A percentile compares a stretch with the other conserved stretches of the same genome.
Evolutionary conservation across 2,888 invertebrate species (phyloP).

Genomic region (Thymelicus acteon): DNA sequence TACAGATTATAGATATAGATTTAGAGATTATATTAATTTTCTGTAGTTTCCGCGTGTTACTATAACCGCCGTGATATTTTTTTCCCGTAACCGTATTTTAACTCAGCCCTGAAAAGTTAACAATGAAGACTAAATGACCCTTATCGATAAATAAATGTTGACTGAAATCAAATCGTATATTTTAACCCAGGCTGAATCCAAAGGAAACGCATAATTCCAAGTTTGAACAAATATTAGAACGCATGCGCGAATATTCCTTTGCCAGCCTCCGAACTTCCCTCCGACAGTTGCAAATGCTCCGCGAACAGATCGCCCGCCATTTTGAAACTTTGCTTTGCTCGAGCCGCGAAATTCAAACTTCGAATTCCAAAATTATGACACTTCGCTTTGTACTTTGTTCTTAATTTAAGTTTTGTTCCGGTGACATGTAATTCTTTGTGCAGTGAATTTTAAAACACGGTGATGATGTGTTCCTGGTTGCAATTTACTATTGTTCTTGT

Average conservation of each 20-base stretch:
- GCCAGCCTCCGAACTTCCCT: conserved; percentile 49
- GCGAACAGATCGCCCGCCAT: conserved; percentile 46
- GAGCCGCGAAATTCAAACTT: conserved; percentile 50
- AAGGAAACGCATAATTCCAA: conserved; percentile 16
- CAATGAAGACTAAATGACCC: not conserved
- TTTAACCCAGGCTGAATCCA: not conserved
- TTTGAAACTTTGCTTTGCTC: conserved; percentile 41
- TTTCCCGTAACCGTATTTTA: not conserved
- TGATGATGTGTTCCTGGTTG: conserved; percentile 62
- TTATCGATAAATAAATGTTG: not conserved
- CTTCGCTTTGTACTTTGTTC: conserved; percentile 7
- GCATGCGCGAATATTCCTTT: conserved; percentile 56
- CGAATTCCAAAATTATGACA: conserved; percentile 44
- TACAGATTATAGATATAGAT: too few relatives aligned
- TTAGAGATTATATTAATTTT: too few relatives aligned
- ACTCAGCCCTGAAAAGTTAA: not conserved
- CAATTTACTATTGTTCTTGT: conserved; percentile 60
- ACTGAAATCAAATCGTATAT: not conserved
- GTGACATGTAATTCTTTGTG: conserved; percentile 39
- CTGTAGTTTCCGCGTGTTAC: not conserved
- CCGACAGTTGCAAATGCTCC: conserved; percentile 54
- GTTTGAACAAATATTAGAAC: conserved; percentile 36
- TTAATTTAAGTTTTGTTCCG: conserved; percentile 6
- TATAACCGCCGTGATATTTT: not conserved
- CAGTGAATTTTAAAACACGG: conserved; percentile 55